Base-by-base conservation (phyloP, 2,113 vertebrate species). In the Boleophthalmus pectinirostris region DNA sequence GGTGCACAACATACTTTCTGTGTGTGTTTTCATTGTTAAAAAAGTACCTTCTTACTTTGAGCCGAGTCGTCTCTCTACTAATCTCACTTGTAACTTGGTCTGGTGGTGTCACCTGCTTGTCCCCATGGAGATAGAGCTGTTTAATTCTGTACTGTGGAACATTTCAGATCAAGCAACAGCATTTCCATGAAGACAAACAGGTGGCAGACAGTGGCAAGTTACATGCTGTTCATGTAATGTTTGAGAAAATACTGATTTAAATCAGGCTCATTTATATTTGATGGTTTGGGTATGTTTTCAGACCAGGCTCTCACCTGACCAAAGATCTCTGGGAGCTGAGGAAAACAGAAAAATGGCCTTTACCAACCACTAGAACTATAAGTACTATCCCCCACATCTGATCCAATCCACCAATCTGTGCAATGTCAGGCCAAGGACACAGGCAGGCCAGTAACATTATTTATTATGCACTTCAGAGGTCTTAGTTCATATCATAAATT, bases 311-410 rank as follows among this genome's bases (percentile, higher is more conserved):
- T 91, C 89, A 91, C 89, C 90, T 90, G 90, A 87, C 74, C 85
- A 81, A 91, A 85, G 87, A 92, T 66, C 78, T 91, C 81, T 88
- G 84, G 88, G 84, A 90, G 90, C 89, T 91, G 86, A 89, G 79
- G 64, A 82, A 84, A 88, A 90, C 88, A 91, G 82, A 92, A 77
- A 78, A 86, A 84, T 46, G 76, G 87, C 88, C 88, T 92, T 90
- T 88, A 92, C 86, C 85, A 81, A 85, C 60, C 69, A 68, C 89
- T 87, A 61, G 45, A 49, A 77, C 82, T 83, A 81, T 43, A 66
- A 73, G 57, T 43, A 54, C 68, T 61, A 70, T 82, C 73, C 75
- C 81, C 77, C 75, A 78, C 51, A 5, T 71, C 68, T 79, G 79
- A 63, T 75, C 46, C 66, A 53, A 78, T 68, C 49, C 66, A 82